A percentile compares a stretch with the other conserved stretches of the same genome.
phyloP scores from a whole-genome alignment of 2,113 vertebrate genomes.

The Gymnogyps californianus region DNA sequence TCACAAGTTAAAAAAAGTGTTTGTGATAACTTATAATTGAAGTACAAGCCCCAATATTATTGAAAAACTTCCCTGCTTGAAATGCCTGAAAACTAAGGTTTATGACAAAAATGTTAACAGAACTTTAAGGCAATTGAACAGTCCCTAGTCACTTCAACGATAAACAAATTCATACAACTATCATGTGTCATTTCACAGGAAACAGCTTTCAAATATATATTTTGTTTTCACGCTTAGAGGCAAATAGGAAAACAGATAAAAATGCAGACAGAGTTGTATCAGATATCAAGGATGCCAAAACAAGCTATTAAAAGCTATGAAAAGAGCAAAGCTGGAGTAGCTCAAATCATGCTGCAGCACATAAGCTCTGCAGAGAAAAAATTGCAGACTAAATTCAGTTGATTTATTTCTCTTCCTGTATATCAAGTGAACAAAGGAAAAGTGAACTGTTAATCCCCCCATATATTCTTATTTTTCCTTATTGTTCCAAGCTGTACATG shows the following conservation, averaged over 20 bases:
- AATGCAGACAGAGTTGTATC: background rate
- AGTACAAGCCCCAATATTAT: background rate
- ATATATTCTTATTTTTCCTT: background rate
- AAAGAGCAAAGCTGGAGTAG: background rate
- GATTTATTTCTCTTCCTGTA: background rate
- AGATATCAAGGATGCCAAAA: background rate
- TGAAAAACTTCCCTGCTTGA: background rate
- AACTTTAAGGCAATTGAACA: background rate
- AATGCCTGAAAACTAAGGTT: background rate
- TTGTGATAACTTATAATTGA: background rate
- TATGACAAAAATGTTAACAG: background rate
- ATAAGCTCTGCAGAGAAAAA: background rate
- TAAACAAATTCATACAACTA: background rate
- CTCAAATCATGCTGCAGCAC: background rate
- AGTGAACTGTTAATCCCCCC: background rate
- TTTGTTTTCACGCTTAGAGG: background rate
- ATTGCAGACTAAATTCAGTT: background rate
- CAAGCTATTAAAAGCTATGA: background rate
- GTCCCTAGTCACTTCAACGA: background rate
- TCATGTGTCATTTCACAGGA: background rate
- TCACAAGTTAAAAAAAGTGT: background rate
- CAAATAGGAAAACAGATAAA: background rate
- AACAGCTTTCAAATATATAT: background rate
- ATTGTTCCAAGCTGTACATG: background rate
- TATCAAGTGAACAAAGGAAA: background rate